Evolutionary conservation across 2,113 vertebrate species (phyloP).

Genomic region (Oncorhynchus tshawytscha): DNA sequence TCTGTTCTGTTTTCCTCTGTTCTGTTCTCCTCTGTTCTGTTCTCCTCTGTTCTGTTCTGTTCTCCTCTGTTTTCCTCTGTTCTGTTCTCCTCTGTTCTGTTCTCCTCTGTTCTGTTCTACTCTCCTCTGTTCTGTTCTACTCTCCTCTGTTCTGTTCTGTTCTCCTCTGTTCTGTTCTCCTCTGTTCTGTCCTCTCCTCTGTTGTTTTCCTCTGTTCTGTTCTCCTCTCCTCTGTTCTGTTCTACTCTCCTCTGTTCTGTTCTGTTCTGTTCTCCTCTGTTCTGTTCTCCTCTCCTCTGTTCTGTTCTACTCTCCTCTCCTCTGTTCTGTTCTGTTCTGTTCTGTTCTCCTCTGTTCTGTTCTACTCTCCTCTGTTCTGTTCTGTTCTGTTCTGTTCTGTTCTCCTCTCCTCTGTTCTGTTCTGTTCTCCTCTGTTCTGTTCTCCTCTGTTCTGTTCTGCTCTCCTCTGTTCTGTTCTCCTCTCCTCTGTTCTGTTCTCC

Average conservation of each 20-base stretch:
- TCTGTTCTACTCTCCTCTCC: too few species aligned
- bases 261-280: slow-evolving; percentile 54
- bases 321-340: slow-evolving; percentile 72
- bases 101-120: slow-evolving; percentile 70
- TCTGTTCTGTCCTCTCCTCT: too few species aligned
- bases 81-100: too few species aligned
- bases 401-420: slow-evolving; percentile 62
- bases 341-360: too few species aligned
- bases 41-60: too few species aligned
- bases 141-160: too few species aligned
- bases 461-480: slow-evolving; percentile 69
- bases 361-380: slow-evolving; percentile 80
- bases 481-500: slow-evolving; percentile 33
- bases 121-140: slow-evolving; percentile 78
- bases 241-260: slow-evolving; percentile 78
- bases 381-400: slow-evolving; percentile 63
- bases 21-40: slow-evolving; percentile 63
- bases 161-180: slow-evolving; percentile 69
- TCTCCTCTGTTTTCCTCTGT: slow-evolving; percentile 67
- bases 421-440: slow-evolving; percentile 46
- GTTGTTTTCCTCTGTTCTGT: slow-evolving; percentile 67
- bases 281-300: too few species aligned
- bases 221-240: slow-evolving; percentile 47
- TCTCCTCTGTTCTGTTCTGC: slow-evolving; percentile 78
- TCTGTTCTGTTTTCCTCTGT: slow-evolving; percentile 46